A percentile compares a stretch with the other conserved stretches of the same genome.
These are phyloP conservation scores for Cochlearius cochlearius DNA, from an alignment of 2,113 vertebrate species.

Conservation along the genomic window DNA sequence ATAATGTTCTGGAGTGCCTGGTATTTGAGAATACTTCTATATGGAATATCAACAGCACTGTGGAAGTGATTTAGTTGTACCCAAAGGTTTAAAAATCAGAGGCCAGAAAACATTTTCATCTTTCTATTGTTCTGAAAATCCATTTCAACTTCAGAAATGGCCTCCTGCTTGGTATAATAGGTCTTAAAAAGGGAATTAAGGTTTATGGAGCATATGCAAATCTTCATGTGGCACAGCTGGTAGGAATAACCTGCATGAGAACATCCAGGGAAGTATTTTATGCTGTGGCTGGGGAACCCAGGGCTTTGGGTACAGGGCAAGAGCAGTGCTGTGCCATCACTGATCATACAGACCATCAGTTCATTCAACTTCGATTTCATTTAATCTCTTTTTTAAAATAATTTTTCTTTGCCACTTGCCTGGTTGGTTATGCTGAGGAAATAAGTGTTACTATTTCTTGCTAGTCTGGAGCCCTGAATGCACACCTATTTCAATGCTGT, in stretches of 20 bases:
- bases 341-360: not conserved
- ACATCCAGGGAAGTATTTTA: not conserved
- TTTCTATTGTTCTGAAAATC: slow-evolving; percentile 44
- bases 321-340: not conserved
- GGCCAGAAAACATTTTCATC: slow-evolving; percentile 41
- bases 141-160: slow-evolving; percentile 45
- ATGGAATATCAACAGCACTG: not conserved
- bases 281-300: not conserved
- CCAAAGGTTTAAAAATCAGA: slow-evolving; percentile 41
- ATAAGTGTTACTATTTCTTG: not conserved
- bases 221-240: slow-evolving; percentile 26
- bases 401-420: fast-evolving
- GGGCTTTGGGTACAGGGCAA: not conserved
- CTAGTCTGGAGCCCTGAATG: not conserved
- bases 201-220: slow-evolving; percentile 48
- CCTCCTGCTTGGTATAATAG: slow-evolving; percentile 34
- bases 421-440: not conserved
- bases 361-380: not conserved
- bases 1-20: slow-evolving; percentile 20
- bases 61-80: slow-evolving; percentile 44
- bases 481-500: not conserved
- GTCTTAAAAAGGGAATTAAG: slow-evolving; percentile 37
- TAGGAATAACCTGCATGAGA: not conserved
- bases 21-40: not conserved
- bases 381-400: not conserved